Evolutionary conservation across 2,888 invertebrate genomes (phyloP), one percentile per base, ranked within the genome.

Genomic region (Sialis lutaria): DNA sequence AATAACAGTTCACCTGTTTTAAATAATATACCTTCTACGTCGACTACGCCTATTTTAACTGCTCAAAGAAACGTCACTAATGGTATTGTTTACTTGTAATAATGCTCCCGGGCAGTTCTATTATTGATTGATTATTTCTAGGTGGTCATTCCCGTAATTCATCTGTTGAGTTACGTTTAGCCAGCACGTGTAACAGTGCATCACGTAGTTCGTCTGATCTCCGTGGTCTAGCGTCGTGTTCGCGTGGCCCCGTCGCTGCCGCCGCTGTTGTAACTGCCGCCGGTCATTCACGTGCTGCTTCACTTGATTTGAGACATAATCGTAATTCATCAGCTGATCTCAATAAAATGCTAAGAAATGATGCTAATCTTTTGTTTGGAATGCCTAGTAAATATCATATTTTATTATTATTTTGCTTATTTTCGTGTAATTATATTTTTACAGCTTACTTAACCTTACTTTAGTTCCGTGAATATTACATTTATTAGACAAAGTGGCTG

Each of bases 261-360:
- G 55, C 61, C 44, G 13, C 33, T 6, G 34, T 22, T 10, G 42
- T 40, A 6, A 42, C 33, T 3, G 30, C 32, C 7, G 39, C 46
- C 8, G 75, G 76, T 5, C 89, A 90, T 62, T 89, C 90, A 1
- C 74, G 90, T 52, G 81, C 87, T 50, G 84, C 89, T 33, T 89
- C 90, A 2, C 64, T 90, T 53, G 91, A 84, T 60, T 64, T 82
- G 50, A 69, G 83, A 50, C 83, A 85, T 60, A 73, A 77, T 1
- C 68, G 82, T 50, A 82, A 81, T 57, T 82, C 79, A 10, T 82
- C 82, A 0, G 82, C 82, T 4, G 82, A 84, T 63, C 65, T 82
- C 40, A 82, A 81, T 60, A 82, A 82, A 60, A 64, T 75, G 12
- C 75, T 82, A 50, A 72, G 77, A 53, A 82, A 79, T 55, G 84